phyloP scores from a whole-genome alignment of 1,140 invertebrate species.

The Maconellicoccus hirsutus region DNA sequence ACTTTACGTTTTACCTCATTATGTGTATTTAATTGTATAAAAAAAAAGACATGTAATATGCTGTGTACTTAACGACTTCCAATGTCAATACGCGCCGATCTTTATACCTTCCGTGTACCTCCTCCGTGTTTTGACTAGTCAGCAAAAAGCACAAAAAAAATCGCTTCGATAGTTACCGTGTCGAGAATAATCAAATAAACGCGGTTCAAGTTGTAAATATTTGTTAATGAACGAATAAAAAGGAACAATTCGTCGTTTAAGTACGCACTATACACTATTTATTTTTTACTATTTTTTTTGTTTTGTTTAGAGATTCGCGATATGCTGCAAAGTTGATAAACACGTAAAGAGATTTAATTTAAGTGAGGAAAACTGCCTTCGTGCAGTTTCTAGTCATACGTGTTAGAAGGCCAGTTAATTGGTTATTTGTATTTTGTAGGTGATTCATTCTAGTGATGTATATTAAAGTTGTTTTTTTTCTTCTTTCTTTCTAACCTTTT shows the following conservation, averaged over 20 bases:
- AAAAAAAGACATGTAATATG: background rate
- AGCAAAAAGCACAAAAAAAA: too few relatives aligned
- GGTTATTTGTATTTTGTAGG: background rate
- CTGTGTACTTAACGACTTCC: background rate
- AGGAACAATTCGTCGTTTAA: background rate
- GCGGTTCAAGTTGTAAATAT: background rate
- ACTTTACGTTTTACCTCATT: constrained; percentile 15
- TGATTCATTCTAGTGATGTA: too few relatives aligned
- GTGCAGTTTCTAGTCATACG: constrained; percentile 14
- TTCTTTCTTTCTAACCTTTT: too few relatives aligned
- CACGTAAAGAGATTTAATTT: background rate
- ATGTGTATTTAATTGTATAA: background rate
- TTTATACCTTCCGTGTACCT: too few relatives aligned
- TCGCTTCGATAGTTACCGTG: too few relatives aligned
- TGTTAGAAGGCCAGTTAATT: background rate
- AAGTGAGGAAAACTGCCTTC: background rate
- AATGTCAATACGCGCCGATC: background rate
- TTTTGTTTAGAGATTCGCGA: background rate
- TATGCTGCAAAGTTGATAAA: background rate
- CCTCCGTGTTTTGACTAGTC: too few relatives aligned
- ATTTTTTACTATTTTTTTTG: background rate
- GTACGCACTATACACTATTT: background rate
- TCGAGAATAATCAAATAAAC: background rate
- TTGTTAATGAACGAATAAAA: background rate
- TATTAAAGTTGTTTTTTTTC: too few relatives aligned